Percentiles rank a stretch among this genome's conserved stretches.
These are phyloP conservation scores for Perithous albicinctus DNA, from an alignment of 2,888 invertebrate genomes.

Conservation along the genomic window DNA sequence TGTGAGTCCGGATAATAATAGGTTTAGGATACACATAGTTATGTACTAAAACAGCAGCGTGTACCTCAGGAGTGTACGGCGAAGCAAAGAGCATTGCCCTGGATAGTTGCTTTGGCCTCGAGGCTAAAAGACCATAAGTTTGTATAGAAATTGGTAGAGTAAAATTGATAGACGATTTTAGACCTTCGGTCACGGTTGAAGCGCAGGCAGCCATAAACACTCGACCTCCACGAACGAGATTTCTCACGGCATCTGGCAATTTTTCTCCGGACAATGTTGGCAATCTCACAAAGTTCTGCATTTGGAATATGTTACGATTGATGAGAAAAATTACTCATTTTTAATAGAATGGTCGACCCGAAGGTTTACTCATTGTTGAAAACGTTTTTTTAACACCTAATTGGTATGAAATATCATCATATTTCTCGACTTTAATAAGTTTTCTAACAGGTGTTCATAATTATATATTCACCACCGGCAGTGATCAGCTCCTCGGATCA, in stretches of 20 bases:
- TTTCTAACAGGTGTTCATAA: too few relatives aligned
- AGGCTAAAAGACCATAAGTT: conserved; percentile 91
- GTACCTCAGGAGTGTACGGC: conserved; percentile 89
- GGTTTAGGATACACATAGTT: not conserved
- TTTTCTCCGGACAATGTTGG: conserved; percentile 77
- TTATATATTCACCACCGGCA: too few relatives aligned
- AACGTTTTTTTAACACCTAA: too few relatives aligned
- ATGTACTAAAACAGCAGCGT: conserved; percentile 57
- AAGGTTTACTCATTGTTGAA: too few relatives aligned
- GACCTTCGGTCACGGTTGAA: conserved; percentile 86
- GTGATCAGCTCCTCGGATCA: too few relatives aligned
- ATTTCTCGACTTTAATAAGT: too few relatives aligned
- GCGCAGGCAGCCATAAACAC: conserved; percentile 88
- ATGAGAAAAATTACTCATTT: not conserved
- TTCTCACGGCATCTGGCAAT: conserved; percentile 84
- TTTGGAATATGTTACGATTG: not conserved
- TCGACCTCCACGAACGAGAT: conserved; percentile 85
- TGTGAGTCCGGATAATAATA: conserved; percentile 10
- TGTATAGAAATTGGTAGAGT: conserved; percentile 92
- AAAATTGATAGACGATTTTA: conserved; percentile 89
- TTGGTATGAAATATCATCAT: too few relatives aligned
- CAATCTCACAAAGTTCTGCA: conserved; percentile 62
- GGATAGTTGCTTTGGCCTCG: conserved; percentile 92
- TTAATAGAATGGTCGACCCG: not conserved
- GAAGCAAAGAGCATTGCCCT: conserved; percentile 93